phyloP scores from a whole-genome alignment of 2,113 vertebrate genomes.

The Proterorhinus semilunaris region DNA sequence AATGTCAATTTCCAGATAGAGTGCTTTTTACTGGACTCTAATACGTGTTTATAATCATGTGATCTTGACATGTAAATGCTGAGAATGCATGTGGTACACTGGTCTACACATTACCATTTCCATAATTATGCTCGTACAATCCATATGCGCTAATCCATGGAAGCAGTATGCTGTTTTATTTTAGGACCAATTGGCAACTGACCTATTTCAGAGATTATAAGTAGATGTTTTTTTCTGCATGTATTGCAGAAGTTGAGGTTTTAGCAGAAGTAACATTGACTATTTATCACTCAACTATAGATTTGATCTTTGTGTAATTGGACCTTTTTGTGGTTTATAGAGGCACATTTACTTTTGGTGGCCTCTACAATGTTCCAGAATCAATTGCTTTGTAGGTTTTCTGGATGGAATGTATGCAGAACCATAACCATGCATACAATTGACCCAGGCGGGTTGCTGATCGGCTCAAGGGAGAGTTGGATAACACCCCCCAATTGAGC shows the following conservation, averaged over 20 bases:
- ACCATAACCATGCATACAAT: no score
- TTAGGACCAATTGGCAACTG: not conserved
- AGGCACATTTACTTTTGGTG: no score
- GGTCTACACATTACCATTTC: not conserved
- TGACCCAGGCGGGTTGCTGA: no score
- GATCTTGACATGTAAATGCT: slow-evolving; percentile 5
- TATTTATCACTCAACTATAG: not conserved
- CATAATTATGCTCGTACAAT: not conserved
- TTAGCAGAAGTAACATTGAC: not conserved
- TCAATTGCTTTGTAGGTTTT: no score
- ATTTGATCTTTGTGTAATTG: not conserved
- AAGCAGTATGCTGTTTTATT: not conserved
- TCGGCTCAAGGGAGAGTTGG: no score
- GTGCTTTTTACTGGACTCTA: slow-evolving; percentile 15
- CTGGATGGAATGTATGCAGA: no score
- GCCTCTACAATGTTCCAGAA: no score
- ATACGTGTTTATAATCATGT: not conserved
- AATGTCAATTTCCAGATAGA: slow-evolving; percentile 18
- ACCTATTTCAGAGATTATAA: not conserved
- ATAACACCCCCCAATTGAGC: no score
- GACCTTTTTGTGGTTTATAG: not conserved
- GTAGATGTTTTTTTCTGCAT: not conserved
- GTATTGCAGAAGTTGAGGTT: not conserved
- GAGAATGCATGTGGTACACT: not conserved
- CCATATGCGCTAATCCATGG: not conserved